Evolutionary conservation across 2,797 vertebrate genomes (phyloP), one percentile per base, ranked within the genome.

Genomic region (Macropus fuliginosus): DNA sequence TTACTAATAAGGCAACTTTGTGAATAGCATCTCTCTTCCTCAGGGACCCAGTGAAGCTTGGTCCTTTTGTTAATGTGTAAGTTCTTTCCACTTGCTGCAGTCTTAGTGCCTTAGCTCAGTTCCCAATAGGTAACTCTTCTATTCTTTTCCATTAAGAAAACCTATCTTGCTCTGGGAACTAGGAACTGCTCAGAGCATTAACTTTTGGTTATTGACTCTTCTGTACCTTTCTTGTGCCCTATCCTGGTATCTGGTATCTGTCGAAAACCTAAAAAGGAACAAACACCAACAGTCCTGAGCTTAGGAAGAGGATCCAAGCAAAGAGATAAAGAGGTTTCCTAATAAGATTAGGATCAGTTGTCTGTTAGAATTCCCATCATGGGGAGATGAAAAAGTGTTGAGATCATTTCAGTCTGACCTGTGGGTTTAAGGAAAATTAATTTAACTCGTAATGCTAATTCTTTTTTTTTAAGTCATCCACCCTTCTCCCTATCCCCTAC

Each of bases 31-130:
- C 0, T 29, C 74, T 96, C 94, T 93, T 94, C 89, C 96, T 95
- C 12, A 0, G 1, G 92, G 95, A 87, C 14, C 0, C 12, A 0
- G 96, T 97, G 92, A 94, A 81, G 55, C 95, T 18, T 95, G 98
- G 95, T 94, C 96, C 97, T 95, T 91, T 92, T 98, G 92, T 94
- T 0, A 59, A 92, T 95, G 95, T 97, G 91, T 97, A 14, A 89
- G 97, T 96, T 96, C 94, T 97, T 96, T 97, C 98, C 97, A 95
- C 97, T 95, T 94, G 97, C 98, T 98, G 97, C 98, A 98, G 98
- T 98, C 95, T 98, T 98, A 98, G 98, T 99, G 99, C 99, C 99
- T 99, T 99, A 98, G 98, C 97, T 97, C 97, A 52, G 91, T 98
- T 98, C 98, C 98, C 96, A 95, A 97, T 97, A 97, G 96, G 96